These are phyloP conservation scores for Hydrocynus forskahlii DNA, from an alignment of 2,797 vertebrate species.

Conservation along the genomic window DNA sequence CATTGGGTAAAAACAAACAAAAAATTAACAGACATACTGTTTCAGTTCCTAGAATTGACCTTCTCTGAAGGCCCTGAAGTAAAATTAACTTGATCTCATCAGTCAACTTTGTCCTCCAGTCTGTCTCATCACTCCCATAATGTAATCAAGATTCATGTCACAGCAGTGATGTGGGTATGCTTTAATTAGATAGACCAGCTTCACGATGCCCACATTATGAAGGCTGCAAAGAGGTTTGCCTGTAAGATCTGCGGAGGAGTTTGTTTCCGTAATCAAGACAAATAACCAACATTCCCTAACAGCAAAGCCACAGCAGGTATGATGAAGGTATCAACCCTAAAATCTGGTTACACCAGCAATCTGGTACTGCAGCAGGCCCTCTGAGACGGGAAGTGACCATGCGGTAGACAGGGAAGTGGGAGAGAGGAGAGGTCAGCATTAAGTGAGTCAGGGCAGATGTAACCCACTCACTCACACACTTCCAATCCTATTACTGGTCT, in stretches of 20 bases:
- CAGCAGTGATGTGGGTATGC: conserved; percentile 6
- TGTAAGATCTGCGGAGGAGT: background rate
- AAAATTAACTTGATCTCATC: background rate
- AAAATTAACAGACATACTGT: too few species aligned
- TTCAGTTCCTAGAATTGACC: too few species aligned
- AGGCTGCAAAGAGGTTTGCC: background rate
- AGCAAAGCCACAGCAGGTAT: background rate
- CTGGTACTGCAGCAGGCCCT: background rate
- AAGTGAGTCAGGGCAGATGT: background rate
- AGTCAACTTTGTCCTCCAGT: background rate
- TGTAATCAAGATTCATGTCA: conserved; percentile 6
- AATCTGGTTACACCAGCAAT: too few species aligned
- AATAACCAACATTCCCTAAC: background rate
- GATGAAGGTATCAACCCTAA: background rate
- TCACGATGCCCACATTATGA: background rate
- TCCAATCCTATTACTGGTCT: conserved; percentile 25
- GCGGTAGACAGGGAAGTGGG: conserved; percentile 40
- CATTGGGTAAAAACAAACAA: too few species aligned
- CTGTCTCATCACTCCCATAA: conserved; percentile 7
- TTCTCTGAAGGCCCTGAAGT: too few species aligned
- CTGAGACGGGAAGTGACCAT: conserved; percentile 15
- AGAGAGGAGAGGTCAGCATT: conserved; percentile 17
- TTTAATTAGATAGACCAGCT: conserved; percentile 18
- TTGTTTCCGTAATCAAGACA: background rate
- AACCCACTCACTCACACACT: conserved; percentile 20